Base-by-base conservation (phyloP, 2,797 vertebrate genomes). In the Remorina albescens region DNA sequence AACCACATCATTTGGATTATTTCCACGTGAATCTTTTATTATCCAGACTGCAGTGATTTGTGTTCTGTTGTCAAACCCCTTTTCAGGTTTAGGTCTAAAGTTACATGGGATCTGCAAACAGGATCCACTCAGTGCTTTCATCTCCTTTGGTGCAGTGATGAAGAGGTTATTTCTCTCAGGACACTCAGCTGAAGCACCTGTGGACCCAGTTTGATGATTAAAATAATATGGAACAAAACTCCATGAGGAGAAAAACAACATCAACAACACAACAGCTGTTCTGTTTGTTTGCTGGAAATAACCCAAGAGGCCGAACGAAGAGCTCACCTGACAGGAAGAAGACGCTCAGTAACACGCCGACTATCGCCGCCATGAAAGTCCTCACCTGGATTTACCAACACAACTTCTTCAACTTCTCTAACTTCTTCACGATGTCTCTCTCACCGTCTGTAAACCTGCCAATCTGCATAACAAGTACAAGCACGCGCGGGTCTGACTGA, bases 31-130 rank as follows among this genome's bases (percentile, higher is more conserved):
- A n/a, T 6, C 2, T 0, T 8, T 26, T 73, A 74, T 91, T 1
- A 88, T 58, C 92, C 91, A 92, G 1, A 88, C 5, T 28, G 34
- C 85, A 13, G 3, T 1, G 0, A 13, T 23, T 3, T 9, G 0
- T 42, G 0, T 19, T 1, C 0, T 6, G 0, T 1, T 23, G 1
- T 39, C 1, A 19, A 60, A 50, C 23, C 0, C 0, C 0, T 5
- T 0, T n/a, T 3, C 18, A 19, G 0, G 0, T 49, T 5, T 0
- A 2, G 0, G 0, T 0, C 2, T 74, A 53, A 89, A 92, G 30
- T 1, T 54, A 62, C 92, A 93, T 6, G 91, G 91, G 50, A 93
- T 89, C 42, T 61, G 67, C 50, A 92, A 53, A 73, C 91, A 93
- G 6, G 91, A 90, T 54, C 87, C 90, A 9, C 28, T 81, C 70